phyloP scores from a whole-genome alignment of 2,888 invertebrate species.

The Heliothis peltigera region DNA sequence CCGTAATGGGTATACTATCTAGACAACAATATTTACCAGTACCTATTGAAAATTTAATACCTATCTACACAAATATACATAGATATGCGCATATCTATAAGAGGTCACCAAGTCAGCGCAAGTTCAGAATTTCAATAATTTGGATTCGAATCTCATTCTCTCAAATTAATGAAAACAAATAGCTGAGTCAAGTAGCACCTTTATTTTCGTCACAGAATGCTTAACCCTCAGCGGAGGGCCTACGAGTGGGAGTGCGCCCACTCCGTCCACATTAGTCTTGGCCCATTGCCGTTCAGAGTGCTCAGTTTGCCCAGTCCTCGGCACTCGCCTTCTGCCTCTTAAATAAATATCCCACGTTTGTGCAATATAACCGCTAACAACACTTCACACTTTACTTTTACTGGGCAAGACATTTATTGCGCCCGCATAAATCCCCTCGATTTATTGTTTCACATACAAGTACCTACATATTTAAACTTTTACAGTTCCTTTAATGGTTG shows the following conservation, averaged over 20 bases:
- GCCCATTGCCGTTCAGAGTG: constrained; percentile 84
- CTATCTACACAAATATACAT: too few relatives aligned
- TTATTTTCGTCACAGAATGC: not conserved
- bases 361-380: constrained; percentile 84
- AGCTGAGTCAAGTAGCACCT: not conserved
- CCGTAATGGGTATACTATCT: too few relatives aligned
- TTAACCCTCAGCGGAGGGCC: constrained; percentile 40
- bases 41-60: too few relatives aligned
- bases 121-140: too few relatives aligned
- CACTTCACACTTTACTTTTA: constrained; percentile 85
- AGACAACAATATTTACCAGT: too few relatives aligned
- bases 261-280: constrained; percentile 80
- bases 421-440: constrained; percentile 78
- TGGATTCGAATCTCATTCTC: too few relatives aligned
- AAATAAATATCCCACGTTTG: constrained; percentile 89
- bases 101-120: not conserved
- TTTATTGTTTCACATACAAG: constrained; percentile 74
- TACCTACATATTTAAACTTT: constrained; percentile 64
- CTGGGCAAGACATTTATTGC: constrained; percentile 78
- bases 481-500: constrained; percentile 53
- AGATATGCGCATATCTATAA: not conserved
- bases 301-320: constrained; percentile 77
- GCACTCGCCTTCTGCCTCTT: constrained; percentile 77
- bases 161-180: not conserved
- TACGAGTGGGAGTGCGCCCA: constrained; percentile 55